Percentiles rank a stretch among this genome's conserved stretches.
These are phyloP conservation scores for Cantharis flavilabris DNA, from an alignment of 2,888 invertebrate genomes.

Conservation along the genomic window DNA sequence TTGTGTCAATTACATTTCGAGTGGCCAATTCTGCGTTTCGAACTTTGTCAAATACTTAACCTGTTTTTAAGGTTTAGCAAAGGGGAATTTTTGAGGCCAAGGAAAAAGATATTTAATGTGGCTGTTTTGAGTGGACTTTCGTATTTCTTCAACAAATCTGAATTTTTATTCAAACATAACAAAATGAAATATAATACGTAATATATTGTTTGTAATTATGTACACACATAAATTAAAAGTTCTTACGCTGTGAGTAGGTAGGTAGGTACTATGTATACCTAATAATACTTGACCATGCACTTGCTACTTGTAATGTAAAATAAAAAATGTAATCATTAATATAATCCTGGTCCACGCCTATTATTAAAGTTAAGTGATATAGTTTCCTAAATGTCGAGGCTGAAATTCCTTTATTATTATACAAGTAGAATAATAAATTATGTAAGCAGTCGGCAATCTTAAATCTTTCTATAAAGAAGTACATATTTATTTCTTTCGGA, in stretches of 20 bases:
- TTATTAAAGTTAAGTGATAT: neutral
- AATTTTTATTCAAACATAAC: neutral
- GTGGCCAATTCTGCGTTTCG: neutral
- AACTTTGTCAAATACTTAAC: neutral
- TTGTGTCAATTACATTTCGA: neutral
- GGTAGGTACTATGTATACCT: too few species aligned
- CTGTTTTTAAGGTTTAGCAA: neutral
- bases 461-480: neutral
- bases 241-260: neutral
- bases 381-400: constrained; percentile 1
- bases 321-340: neutral
- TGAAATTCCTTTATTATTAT: neutral
- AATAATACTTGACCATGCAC: neutral
- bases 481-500: neutral
- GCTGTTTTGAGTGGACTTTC: neutral
- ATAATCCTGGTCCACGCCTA: neutral
- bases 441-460: neutral
- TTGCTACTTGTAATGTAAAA: neutral
- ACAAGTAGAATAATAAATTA: neutral
- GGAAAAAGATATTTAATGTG: neutral
- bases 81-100: neutral
- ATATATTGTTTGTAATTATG: neutral
- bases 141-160: neutral
- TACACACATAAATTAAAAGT: neutral
- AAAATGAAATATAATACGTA: neutral